Conservation (phyloP, 2,888 invertebrate species). For the Sesia apiformis region DNA sequence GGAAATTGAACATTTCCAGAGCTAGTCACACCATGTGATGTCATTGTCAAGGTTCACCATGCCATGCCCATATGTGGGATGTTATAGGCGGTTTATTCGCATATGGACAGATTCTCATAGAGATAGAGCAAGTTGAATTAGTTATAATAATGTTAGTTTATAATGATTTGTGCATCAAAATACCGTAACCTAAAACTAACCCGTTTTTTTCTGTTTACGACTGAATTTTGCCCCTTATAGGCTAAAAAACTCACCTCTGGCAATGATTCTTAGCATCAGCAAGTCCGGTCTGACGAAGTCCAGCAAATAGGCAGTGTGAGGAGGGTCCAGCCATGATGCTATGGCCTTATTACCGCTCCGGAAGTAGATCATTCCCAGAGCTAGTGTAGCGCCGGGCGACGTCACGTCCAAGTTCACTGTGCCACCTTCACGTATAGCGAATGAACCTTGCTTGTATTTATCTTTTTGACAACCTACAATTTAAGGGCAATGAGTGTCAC, state of each 20-base stretch:
- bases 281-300: constrained; percentile 95
- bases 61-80: constrained; percentile 85
- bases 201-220: no score
- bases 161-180: no score
- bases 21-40: constrained; percentile 95
- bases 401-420: constrained; percentile 96
- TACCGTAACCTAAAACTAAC: no score
- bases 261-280: constrained; percentile 85
- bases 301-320: constrained; percentile 90
- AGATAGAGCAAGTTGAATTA: no score
- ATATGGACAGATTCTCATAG: no score
- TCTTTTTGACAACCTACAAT: constrained; percentile 84
- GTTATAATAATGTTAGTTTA: no score
- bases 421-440: constrained; percentile 90
- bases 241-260: constrained; percentile 71
- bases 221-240: no score
- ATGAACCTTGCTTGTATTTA: constrained; percentile 89
- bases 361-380: constrained; percentile 94
- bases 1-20: constrained; percentile 93
- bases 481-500: background rate
- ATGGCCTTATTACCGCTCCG: constrained; percentile 84
- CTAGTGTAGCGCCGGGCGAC: constrained; percentile 95
- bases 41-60: constrained; percentile 94
- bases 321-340: constrained; percentile 92
- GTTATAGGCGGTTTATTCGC: no score